Evolutionary conservation across 2,113 vertebrate species (phyloP), one percentile per base, ranked within the genome.

Genomic region (Oryzias javanicus): DNA sequence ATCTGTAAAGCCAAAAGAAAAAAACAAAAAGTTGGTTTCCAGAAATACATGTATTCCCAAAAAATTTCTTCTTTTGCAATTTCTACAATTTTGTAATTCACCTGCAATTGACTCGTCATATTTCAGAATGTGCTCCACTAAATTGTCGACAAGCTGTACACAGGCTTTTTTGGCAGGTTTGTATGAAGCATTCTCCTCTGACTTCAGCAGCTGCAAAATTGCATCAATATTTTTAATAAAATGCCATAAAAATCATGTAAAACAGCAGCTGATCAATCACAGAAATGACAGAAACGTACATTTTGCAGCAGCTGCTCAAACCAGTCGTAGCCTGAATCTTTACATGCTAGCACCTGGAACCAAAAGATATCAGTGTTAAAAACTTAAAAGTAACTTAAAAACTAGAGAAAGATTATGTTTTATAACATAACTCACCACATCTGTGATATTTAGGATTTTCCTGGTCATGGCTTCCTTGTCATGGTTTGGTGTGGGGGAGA

Each of bases 261-360:
- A 19, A 35, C 22, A 55, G 42, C 48, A 18, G 53, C 14, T 25
- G 40, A 50, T 12, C 25, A 6, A 16, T 50, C 6, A 56, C 20
- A 40, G 25, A n/a, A 52, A 7, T 15, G 0, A 4, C 5, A 50
- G 62, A 22, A 29, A 92, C 96, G 94, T 81, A 99, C 97, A 75
- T 98, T 99, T 81, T 98, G 97, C 87, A 99, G 96, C 62, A 99
- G 95, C 60, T 98, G 97, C 78, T 98, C 97, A 84, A 99, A 99
- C 97, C 97, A 99, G 77, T 99, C 97, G 74, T 97, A 99, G 19
- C 97, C 97, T 61, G 97, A 93, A 90, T 99, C 97, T 92, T 90
- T 94, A 82, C 97, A 99, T 40, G 97, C 97, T 68, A 91, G 91
- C 69, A 99, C 97, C 97, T 99, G 47, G 48, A 4, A 69, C 45